Evolutionary conservation across 1,140 invertebrate genomes (phyloP), one percentile per base, ranked within the genome.

Genomic region (Listronotus bonariensis): DNA sequence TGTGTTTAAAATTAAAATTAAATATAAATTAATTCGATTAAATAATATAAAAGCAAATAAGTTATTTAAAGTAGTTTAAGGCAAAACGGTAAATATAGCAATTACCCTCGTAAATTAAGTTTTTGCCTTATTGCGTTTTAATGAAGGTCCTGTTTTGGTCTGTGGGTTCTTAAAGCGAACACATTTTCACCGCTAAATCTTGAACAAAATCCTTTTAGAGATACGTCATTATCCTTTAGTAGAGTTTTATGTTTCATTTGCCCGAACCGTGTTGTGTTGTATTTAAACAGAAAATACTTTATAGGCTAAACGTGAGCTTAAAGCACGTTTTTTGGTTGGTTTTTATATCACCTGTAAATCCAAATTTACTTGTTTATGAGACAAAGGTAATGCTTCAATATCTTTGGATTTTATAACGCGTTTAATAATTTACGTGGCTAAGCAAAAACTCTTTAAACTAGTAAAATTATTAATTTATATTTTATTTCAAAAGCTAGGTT

Each of bases 171-270:
- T 34, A 26, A 49, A 60, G 48, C 59, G 49, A 26, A 32, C 31
- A 52, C 59, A 54, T 41, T 62, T 45, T 14, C 59, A 45, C 49
- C 59, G 31, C 59, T 62, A 62, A 62, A 62, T 62, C 59, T 53
- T 62, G 31, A 53, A 53, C 38, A 38, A 62, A 62, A 60, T 60
- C 57, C 57, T 60, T 60, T 43, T 51, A 6, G 46, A 60, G 49
- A 49, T 42, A 60, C 31, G 57, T 49, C 57, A 60, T 60, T 60
- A 60, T 60, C 32, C 46, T 60, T 60, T 60, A 60, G 57, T 48
- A 36, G 26, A 60, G 57, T 60, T 60, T 60, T 60, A 60, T 51
- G 57, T 60, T 60, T 60, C 57, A 51, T 60, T 60, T 34, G 34
- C 57, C 46, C 31, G 8, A 34, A 41, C 57, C 6, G 46, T 60